These are phyloP conservation scores for Aphaenogaster rudis DNA, from an alignment of 1,140 invertebrate species.

Conservation along the genomic window DNA sequence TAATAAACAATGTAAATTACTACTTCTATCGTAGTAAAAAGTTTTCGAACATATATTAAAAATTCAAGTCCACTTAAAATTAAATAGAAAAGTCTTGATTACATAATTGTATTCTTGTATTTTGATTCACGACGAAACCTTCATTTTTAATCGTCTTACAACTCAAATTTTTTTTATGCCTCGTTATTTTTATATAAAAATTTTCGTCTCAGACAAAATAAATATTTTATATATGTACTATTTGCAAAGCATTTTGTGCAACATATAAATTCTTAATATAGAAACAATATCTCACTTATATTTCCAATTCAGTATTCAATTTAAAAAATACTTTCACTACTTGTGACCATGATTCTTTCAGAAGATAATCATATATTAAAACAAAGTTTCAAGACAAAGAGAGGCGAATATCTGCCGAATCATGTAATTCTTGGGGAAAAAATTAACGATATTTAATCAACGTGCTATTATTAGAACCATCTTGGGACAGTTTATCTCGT, in stretches of 20 bases:
- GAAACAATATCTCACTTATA: neutral
- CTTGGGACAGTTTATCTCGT: neutral
- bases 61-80: neutral
- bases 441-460: neutral
- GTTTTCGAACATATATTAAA: neutral
- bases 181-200: neutral
- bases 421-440: neutral
- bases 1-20: neutral
- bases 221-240: neutral
- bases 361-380: neutral
- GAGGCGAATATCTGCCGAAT: neutral
- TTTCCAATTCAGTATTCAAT: neutral
- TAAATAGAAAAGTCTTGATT: constrained; percentile 1
- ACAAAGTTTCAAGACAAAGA: constrained; percentile 1
- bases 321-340: neutral
- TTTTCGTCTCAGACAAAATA: neutral
- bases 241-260: neutral
- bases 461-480: neutral
- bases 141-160: neutral
- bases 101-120: neutral
- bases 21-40: neutral
- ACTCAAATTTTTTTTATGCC: neutral
- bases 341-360: neutral
- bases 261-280: constrained; percentile 5
- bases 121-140: neutral